Conservation (phyloP, 2,888 invertebrate species). For the Sipha maydis region DNA sequence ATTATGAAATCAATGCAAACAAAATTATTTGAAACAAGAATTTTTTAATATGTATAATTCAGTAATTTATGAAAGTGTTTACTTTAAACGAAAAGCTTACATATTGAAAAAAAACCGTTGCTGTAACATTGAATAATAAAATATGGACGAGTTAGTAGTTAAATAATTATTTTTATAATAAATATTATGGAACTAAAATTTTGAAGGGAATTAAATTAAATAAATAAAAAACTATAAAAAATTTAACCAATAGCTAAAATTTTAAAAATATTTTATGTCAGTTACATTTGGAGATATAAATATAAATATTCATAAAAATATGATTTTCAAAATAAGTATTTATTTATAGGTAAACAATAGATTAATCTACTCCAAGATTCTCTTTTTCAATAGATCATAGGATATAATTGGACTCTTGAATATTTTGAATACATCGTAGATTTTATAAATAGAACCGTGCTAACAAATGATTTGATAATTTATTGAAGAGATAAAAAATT, state of each 20-base stretch:
- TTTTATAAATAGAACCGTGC: background rate
- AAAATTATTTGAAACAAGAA: background rate
- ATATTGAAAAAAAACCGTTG: background rate
- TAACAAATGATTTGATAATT: background rate
- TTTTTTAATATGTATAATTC: background rate
- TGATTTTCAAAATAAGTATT: background rate
- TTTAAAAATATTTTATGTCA: background rate
- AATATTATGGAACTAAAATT: background rate
- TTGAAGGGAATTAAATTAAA: background rate
- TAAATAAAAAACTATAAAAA: background rate
- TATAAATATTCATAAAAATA: conserved; percentile 1
- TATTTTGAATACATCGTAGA: background rate
- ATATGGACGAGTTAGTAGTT: background rate
- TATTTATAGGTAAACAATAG: background rate
- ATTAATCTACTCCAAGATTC: background rate
- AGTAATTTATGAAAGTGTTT: background rate
- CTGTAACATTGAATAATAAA: background rate
- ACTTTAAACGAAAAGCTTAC: background rate
- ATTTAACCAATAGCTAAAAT: background rate
- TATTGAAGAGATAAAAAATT: background rate
- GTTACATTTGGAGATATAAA: background rate
- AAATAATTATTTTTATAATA: too few species aligned
- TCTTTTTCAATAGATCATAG: background rate
- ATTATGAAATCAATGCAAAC: conserved; percentile 12
- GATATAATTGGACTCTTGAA: background rate